Base-by-base conservation (phyloP, 1,140 invertebrate species). In the Papilio aristodemus region DNA sequence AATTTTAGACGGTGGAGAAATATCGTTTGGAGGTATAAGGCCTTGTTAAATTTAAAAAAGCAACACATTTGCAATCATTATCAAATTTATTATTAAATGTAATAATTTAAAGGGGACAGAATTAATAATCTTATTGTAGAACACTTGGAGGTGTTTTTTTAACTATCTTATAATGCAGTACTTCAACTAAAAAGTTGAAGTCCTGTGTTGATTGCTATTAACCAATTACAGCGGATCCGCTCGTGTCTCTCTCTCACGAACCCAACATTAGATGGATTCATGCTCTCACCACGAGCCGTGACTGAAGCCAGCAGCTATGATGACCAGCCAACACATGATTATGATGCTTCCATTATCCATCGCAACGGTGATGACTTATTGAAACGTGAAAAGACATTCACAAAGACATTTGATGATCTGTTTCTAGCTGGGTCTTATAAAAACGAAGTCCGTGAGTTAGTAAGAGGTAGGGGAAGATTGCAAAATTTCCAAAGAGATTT, bases 201-300 rank as follows among this genome's bases (percentile, higher is more conserved):
- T n/a, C n/a, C 6, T 5, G 41, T 9, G 8, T 14, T 17, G 8
- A 43, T 17, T 43, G 14, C 14, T 14, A 19, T 4, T 27, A 19
- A 46, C 0, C 6, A n/a, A 25, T 68, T 58, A 3, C 50, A 68
- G 67, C 50, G 38, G 11, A 17, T 58, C 1, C 67, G 67, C 19
- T 62, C 59, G 9, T 62, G 59, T 62, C 59, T 62, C 1, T 62
- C 59, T 10, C 36, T 62, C n/a, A 62, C 59, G 7, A 62, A 37
- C 6, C 36, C 27, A n/a, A 22, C 59, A n/a, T 11, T 38, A 39
- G 59, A 62, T n/a, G 10, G 27, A 8, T 13, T 36, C 0, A 36
- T 37, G 0, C 9, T 62, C 14, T 37, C 59, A 19, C 59, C 27
- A 10, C 7, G 59, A 1, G 32, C 59, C 17, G 59, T 36, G 0